Percentiles rank a stretch among this genome's conserved stretches.
Conservation (phyloP, 2,113 vertebrate genomes). For the Xiphorhynchus elegans region DNA sequence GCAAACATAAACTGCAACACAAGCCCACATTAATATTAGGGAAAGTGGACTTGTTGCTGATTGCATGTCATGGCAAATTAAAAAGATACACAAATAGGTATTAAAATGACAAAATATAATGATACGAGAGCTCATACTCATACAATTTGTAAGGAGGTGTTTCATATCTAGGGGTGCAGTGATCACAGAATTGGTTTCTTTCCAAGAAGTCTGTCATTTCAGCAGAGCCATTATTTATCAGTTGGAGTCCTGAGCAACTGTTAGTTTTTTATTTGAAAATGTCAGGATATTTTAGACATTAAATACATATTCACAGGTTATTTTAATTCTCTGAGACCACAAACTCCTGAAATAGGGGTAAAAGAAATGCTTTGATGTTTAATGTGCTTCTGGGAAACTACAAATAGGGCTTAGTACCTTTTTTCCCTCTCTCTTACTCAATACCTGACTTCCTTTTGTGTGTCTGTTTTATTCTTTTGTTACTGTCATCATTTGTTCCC, state of each 20-base stretch:
- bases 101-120: constrained; percentile 70
- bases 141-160: constrained; percentile 73
- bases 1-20: constrained; percentile 8
- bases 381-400: constrained; percentile 27
- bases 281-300: constrained; percentile 68
- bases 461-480: constrained; percentile 53
- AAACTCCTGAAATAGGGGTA: constrained; percentile 52
- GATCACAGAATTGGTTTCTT: constrained; percentile 73
- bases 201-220: constrained; percentile 74
- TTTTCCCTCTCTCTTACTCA: constrained; percentile 18
- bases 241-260: constrained; percentile 48
- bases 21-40: constrained; percentile 41
- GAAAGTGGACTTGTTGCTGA: constrained; percentile 38
- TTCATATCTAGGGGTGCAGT: constrained; percentile 74
- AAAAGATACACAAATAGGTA: constrained; percentile 67
- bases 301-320: constrained; percentile 64
- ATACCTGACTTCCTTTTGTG: constrained; percentile 66
- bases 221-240: constrained; percentile 73
- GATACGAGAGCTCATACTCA: constrained; percentile 60
- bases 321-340: constrained; percentile 66
- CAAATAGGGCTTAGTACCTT: constrained; percentile 41
- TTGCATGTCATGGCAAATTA: constrained; percentile 50
- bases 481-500: constrained; percentile 70
- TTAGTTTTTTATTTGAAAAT: constrained; percentile 66
- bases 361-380: constrained; percentile 66